phyloP scores from a whole-genome alignment of 2,113 vertebrate genomes.

The Microcebus griseorufus region DNA sequence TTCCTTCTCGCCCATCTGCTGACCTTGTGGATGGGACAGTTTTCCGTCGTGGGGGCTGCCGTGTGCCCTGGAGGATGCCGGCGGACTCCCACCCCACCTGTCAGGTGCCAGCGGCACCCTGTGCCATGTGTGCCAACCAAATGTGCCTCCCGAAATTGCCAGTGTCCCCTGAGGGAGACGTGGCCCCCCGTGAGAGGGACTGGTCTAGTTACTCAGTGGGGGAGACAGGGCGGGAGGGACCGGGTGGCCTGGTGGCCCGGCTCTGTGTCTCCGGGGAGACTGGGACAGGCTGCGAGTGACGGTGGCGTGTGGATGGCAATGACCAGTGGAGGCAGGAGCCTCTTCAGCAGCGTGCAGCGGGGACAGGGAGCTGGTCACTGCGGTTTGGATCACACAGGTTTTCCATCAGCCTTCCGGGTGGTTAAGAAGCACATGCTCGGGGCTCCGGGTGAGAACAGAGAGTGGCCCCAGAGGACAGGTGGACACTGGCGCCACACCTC shows the following conservation, averaged over 20 bases:
- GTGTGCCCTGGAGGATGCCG: fast-evolving
- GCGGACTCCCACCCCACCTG: neutral
- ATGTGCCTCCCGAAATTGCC: neutral
- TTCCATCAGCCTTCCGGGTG: neutral
- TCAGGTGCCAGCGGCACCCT: neutral
- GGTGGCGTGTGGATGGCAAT: too few relatives aligned
- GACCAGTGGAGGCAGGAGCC: neutral
- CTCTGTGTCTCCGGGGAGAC: neutral
- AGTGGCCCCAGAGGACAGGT: too few relatives aligned
- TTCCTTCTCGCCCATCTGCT: neutral
- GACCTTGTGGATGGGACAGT: neutral
- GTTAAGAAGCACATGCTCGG: neutral
- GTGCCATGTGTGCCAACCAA: neutral
- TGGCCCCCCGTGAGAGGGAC: fast-evolving
- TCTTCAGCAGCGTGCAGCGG: fast-evolving
- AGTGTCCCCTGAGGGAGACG: neutral
- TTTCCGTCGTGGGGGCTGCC: neutral
- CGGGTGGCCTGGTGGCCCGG: neutral
- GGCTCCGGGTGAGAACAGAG: neutral
- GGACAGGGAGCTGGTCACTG: neutral
- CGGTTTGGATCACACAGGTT: neutral
- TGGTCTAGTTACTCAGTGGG: neutral
- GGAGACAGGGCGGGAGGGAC: neutral
- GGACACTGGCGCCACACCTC: fast-evolving
- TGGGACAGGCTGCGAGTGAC: fast-evolving